A percentile compares a stretch with the other conserved stretches of the same genome.
Evolutionary conservation across 2,113 vertebrate species (phyloP).

Genomic region (Ailurus styani): DNA sequence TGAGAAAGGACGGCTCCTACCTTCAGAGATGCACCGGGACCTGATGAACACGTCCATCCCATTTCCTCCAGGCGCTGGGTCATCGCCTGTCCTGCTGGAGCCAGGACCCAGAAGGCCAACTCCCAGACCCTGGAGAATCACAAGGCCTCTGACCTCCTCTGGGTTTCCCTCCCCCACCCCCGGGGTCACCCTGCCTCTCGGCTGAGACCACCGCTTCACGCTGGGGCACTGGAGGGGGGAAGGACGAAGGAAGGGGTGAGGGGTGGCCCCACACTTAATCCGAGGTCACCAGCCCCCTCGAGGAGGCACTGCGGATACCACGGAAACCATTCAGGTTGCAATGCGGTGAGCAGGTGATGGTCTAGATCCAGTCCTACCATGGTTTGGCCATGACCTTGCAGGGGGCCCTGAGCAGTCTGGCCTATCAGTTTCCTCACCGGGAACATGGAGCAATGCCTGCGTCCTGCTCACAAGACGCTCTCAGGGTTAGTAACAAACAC

Average conservation of each 20-base stretch:
- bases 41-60: fast-evolving
- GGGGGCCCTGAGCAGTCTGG: not conserved
- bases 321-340: fast-evolving
- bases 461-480: not conserved
- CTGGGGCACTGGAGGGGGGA: not conserved
- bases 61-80: fast-evolving
- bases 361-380: fast-evolving
- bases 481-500: too few species aligned
- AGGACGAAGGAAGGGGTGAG: fast-evolving
- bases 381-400: not conserved
- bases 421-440: fast-evolving
- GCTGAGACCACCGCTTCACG: not conserved
- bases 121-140: not conserved
- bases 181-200: not conserved
- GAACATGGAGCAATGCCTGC: fast-evolving
- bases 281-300: fast-evolving
- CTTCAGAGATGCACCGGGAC: fast-evolving
- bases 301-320: not conserved
- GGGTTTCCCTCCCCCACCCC: too few species aligned
- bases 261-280: not conserved
- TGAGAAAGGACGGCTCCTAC: not conserved
- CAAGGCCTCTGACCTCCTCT: not conserved
- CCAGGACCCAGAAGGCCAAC: not conserved
- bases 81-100: not conserved
- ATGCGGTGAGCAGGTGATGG: fast-evolving